Evolutionary conservation across 2,113 vertebrate species (phyloP).

Genomic region (Toxostoma redivivum): DNA sequence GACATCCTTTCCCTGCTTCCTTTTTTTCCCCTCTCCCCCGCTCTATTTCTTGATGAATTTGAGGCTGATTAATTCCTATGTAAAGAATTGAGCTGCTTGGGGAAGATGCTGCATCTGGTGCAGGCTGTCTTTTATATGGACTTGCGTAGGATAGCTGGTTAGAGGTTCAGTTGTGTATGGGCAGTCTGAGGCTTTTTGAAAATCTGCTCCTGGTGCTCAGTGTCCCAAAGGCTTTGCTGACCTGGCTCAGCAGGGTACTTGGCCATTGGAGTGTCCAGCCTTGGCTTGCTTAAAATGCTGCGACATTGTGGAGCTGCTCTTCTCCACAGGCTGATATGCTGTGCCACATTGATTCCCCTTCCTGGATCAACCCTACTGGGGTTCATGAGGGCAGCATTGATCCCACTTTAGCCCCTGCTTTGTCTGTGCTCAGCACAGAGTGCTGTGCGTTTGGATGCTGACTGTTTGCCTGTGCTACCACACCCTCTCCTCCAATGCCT

Average conservation of each 20-base stretch:
- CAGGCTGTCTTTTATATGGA: background rate
- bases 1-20: background rate
- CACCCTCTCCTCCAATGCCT: background rate
- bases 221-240: background rate
- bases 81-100: background rate
- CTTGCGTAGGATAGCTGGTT: background rate
- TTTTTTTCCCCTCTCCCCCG: background rate
- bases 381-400: background rate
- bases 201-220: background rate
- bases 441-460: background rate
- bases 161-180: background rate
- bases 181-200: background rate
- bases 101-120: background rate
- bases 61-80: background rate
- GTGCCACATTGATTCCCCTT: background rate
- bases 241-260: background rate
- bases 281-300: background rate
- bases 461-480: background rate
- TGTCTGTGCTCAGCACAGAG: background rate
- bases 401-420: background rate
- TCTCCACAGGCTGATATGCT: fast-evolving
- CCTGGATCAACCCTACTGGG: fast-evolving
- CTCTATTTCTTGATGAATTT: background rate
- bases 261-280: background rate
- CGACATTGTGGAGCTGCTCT: background rate